phyloP scores from a whole-genome alignment of 2,888 invertebrate species.

The Drosophila nigritarsus region DNA sequence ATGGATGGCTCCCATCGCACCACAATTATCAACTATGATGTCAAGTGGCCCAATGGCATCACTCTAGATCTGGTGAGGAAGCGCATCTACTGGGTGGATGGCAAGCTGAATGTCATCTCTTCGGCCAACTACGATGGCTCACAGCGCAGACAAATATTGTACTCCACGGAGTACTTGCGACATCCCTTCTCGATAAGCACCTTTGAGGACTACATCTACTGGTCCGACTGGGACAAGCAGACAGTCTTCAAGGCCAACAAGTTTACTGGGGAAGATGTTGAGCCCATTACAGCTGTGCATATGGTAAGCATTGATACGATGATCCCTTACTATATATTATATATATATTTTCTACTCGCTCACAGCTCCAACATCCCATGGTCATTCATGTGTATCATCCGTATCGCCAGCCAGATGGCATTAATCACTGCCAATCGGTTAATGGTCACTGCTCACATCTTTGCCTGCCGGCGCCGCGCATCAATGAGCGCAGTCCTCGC shows the following conservation, averaged over 20 bases:
- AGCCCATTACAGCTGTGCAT: constrained; percentile 91
- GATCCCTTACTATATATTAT: neutral
- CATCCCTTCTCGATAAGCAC: constrained; percentile 99
- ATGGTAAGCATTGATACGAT: constrained; percentile 85
- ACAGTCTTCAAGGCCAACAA: constrained; percentile 97
- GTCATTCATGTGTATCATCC: constrained; percentile 98
- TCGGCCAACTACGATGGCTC: constrained; percentile 95
- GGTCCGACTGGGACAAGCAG: constrained; percentile 99
- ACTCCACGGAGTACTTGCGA: constrained; percentile 91
- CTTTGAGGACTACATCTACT: constrained; percentile 98
- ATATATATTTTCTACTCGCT: constrained; percentile 6
- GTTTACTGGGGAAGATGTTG: constrained; percentile 93
- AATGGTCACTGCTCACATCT: constrained; percentile 96
- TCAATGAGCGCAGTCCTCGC: constrained; percentile 91
- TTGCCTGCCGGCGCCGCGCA: constrained; percentile 95
- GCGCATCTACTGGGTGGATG: constrained; percentile 98
- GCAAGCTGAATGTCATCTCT: constrained; percentile 95
- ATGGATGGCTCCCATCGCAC: constrained; percentile 97
- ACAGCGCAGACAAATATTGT: constrained; percentile 91
- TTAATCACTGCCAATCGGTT: constrained; percentile 95
- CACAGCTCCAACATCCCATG: constrained; percentile 94
- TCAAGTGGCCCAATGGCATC: constrained; percentile 98
- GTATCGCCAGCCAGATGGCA: constrained; percentile 95
- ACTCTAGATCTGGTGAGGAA: constrained; percentile 95
- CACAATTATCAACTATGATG: constrained; percentile 93